A percentile compares a stretch with the other conserved stretches of the same genome.
Evolutionary conservation across 2,113 vertebrate species (phyloP).

Genomic region (Camelus dromedarius): DNA sequence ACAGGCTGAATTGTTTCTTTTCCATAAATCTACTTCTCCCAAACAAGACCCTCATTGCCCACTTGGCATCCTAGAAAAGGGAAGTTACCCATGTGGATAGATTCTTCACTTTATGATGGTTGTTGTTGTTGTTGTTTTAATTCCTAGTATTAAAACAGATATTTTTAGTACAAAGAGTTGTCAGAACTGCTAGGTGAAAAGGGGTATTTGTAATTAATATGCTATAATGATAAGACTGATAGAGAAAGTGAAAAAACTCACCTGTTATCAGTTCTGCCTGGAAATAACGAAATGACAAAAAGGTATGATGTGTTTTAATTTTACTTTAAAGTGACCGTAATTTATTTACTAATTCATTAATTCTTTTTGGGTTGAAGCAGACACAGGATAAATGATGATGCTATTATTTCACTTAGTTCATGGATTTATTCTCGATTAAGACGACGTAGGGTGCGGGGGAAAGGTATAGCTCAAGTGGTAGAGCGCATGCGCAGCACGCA

Average conservation of each 20-base stretch:
- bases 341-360: not conserved
- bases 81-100: not conserved
- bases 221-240: not conserved
- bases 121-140: not conserved
- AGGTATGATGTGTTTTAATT: not conserved
- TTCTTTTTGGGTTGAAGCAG: not conserved
- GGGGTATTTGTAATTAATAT: not conserved
- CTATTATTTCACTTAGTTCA: not conserved
- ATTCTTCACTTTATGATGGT: not conserved
- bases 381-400: not conserved
- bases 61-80: not conserved
- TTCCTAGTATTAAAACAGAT: not conserved
- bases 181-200: not conserved
- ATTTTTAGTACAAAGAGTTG: not conserved
- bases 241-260: not conserved
- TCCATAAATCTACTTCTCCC: slow-evolving; percentile 59
- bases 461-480: too few species aligned
- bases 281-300: not conserved
- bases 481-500: too few species aligned
- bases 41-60: not conserved
- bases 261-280: not conserved
- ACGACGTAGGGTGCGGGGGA: too few species aligned
- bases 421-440: slow-evolving; percentile 3
- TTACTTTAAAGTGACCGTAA: not conserved
- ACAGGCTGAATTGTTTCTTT: slow-evolving; percentile 6